Percentiles rank a stretch among this genome's conserved stretches.
Conservation (phyloP, 2,797 vertebrate genomes). For the Urosaurus nigricauda region DNA sequence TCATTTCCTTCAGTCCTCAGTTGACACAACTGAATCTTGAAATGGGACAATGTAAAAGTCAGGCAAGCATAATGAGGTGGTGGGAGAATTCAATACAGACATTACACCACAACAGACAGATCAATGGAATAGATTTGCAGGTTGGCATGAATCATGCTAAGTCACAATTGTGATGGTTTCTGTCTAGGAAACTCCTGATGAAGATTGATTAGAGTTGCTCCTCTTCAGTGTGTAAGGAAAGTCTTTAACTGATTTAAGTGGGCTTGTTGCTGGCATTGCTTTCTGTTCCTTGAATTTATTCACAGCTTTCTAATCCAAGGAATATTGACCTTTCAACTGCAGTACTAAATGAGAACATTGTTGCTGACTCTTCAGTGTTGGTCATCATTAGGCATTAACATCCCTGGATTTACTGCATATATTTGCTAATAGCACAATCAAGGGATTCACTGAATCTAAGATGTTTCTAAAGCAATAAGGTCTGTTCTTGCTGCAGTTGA, state of each 20-base stretch:
- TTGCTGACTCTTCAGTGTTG: not conserved
- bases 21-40: not conserved
- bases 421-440: not conserved
- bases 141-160: constrained; percentile 11
- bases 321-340: not conserved
- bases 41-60: not conserved
- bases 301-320: no score
- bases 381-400: not conserved
- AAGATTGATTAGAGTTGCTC: not conserved
- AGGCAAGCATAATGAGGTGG: not conserved
- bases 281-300: not conserved
- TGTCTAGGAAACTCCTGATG: not conserved
- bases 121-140: constrained; percentile 18
- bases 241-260: constrained; percentile 5
- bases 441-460: not conserved
- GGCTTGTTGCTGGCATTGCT: not conserved
- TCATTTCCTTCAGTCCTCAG: not conserved
- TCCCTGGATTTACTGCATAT: not conserved
- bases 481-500: not conserved
- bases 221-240: not conserved
- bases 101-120: constrained; percentile 19
- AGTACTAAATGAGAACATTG: not conserved
- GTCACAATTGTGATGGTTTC: constrained; percentile 12
- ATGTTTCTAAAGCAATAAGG: not conserved
- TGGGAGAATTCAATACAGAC: constrained; percentile 9